These are phyloP conservation scores for Sarcophaga peregrina DNA, from an alignment of 1,140 invertebrate species.

Conservation along the genomic window DNA sequence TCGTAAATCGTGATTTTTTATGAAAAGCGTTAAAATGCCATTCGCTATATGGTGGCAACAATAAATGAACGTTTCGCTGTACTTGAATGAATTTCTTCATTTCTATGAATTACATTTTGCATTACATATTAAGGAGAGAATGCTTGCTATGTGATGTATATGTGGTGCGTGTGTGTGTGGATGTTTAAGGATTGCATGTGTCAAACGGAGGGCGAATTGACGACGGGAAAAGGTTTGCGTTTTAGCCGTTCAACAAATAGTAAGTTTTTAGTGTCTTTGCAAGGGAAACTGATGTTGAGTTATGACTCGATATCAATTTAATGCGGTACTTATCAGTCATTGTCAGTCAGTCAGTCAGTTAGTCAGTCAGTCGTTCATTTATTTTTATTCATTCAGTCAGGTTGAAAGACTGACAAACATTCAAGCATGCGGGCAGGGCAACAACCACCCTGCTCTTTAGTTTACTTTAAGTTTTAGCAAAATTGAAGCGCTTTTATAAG, in stretches of 20 bases:
- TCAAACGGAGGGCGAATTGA: not conserved
- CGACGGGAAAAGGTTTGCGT: not conserved
- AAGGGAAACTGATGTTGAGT: not conserved
- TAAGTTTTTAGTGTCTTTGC: slow-evolving; percentile 1
- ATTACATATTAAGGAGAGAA: no score
- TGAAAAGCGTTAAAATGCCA: no score
- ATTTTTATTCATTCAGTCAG: not conserved
- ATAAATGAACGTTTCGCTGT: no score
- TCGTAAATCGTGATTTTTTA: no score
- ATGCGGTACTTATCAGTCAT: slow-evolving; percentile 14
- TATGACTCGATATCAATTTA: not conserved
- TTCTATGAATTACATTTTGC: no score
- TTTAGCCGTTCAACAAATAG: not conserved
- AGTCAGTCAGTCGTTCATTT: not conserved
- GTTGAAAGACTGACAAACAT: no score
- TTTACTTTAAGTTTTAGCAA: no score
- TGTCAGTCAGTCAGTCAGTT: slow-evolving; percentile 3
- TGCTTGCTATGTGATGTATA: not conserved
- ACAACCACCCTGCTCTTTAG: no score
- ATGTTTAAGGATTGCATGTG: not conserved
- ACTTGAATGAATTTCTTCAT: no score
- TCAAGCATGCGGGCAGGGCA: no score
- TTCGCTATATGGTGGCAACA: no score
- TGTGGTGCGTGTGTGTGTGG: not conserved
- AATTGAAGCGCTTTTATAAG: no score